Evolutionary conservation across 1,140 invertebrate genomes (phyloP).

Genomic region (Solen grandis): DNA sequence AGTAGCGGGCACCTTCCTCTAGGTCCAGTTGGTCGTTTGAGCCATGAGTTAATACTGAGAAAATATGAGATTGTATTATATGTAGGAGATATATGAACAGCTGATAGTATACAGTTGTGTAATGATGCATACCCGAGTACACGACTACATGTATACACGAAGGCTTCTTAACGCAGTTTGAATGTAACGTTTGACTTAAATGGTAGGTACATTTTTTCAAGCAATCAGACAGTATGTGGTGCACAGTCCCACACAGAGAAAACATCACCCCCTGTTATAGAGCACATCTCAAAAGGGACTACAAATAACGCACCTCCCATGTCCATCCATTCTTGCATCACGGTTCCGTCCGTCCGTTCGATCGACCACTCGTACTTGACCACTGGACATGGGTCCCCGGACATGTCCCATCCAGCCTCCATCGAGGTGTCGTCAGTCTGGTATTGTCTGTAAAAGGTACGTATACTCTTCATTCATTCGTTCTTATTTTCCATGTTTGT

Average conservation of each 20-base stretch:
- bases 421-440: conserved; percentile 27
- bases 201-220: no score
- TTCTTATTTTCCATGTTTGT: background rate
- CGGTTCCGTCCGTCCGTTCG: conserved; percentile 46
- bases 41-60: conserved; percentile 56
- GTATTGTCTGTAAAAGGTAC: conserved; percentile 55
- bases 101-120: no score
- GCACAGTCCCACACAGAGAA: no score
- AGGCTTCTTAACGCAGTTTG: no score
- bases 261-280: no score
- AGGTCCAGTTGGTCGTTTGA: conserved; percentile 56
- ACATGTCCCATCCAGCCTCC: conserved; percentile 52
- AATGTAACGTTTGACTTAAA: no score
- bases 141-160: no score
- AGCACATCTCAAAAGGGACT: background rate
- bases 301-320: conserved; percentile 34
- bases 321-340: conserved; percentile 16
- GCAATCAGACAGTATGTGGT: no score
- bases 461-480: background rate
- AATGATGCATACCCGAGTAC: no score
- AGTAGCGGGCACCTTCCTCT: conserved; percentile 58
- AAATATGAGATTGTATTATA: no score
- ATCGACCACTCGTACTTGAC: conserved; percentile 53
- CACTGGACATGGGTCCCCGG: conserved; percentile 58
- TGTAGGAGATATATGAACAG: no score